Evolutionary conservation across 2,888 invertebrate genomes (phyloP).

Genomic region (Syrista parreyssii): DNA sequence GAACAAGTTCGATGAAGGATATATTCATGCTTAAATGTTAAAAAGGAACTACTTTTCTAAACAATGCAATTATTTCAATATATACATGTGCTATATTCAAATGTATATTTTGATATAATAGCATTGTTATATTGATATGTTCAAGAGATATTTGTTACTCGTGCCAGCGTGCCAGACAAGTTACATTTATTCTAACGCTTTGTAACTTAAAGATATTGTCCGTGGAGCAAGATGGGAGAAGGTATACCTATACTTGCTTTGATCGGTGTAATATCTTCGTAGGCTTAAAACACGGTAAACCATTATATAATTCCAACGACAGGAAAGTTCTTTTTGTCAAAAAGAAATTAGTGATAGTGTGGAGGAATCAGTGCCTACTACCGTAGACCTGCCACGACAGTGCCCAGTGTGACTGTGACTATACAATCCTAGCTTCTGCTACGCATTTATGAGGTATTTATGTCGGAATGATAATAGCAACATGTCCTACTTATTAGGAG

Average conservation of each 20-base stretch:
- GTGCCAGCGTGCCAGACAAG: not conserved
- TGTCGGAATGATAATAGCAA: constrained; percentile 65
- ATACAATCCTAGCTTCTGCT: constrained; percentile 66
- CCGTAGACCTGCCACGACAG: constrained; percentile 65
- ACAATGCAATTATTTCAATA: not conserved
- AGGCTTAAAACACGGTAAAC: constrained; percentile 47
- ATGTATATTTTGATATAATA: not conserved
- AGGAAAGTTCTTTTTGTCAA: constrained; percentile 57
- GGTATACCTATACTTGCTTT: constrained; percentile 65
- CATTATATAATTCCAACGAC: constrained; percentile 50
- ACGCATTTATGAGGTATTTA: constrained; percentile 66
- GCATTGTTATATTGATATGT: not conserved
- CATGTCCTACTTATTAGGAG: constrained; percentile 54
- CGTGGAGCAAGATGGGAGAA: constrained; percentile 62
- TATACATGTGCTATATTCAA: not conserved
- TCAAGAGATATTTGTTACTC: not conserved
- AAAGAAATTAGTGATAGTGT: constrained; percentile 62
- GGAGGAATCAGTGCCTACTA: constrained; percentile 65
- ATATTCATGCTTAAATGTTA: constrained; percentile 29
- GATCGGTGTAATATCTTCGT: constrained; percentile 51
- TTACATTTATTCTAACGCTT: constrained; percentile 12
- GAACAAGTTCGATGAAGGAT: constrained; percentile 26
- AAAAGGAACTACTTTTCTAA: not conserved
- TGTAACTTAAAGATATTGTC: constrained; percentile 40
- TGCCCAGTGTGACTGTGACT: constrained; percentile 65